phyloP scores from a whole-genome alignment of 2,113 vertebrate genomes.

The Leuciscus idus region DNA sequence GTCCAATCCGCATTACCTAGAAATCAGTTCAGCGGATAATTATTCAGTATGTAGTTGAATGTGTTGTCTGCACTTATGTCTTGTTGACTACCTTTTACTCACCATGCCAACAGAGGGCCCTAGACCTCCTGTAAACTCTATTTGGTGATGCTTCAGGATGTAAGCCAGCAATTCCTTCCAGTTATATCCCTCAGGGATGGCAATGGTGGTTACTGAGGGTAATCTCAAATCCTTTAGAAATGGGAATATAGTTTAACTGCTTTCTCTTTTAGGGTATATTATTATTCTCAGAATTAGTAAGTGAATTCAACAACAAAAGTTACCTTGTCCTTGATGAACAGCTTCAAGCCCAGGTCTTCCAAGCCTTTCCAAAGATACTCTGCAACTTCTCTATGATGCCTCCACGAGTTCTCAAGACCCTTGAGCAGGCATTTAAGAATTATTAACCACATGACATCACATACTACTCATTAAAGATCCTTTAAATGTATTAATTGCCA shows the following conservation, averaged over 20 bases:
- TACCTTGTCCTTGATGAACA: constrained; percentile 89
- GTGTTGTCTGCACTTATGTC: too few relatives aligned
- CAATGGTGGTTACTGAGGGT: constrained; percentile 89
- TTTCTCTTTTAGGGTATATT: neutral
- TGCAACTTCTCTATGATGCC: constrained; percentile 77
- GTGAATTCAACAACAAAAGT: neutral
- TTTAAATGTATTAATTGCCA: neutral
- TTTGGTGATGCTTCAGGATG: constrained; percentile 81
- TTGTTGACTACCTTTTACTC: constrained; percentile 49
- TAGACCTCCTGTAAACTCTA: constrained; percentile 90
- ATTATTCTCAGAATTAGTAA: neutral
- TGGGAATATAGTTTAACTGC: neutral
- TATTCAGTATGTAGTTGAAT: neutral
- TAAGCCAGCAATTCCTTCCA: constrained; percentile 86
- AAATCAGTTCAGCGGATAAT: constrained; percentile 37
- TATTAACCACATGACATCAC: neutral
- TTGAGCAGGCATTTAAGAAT: constrained; percentile 63
- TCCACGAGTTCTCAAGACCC: constrained; percentile 91
- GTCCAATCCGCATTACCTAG: constrained; percentile 92
- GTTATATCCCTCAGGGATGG: constrained; percentile 82
- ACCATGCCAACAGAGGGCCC: constrained; percentile 90
- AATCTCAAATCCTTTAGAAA: constrained; percentile 78
- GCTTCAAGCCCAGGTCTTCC: constrained; percentile 83
- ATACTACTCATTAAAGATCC: neutral
- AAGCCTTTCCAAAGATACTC: constrained; percentile 80